Percentiles rank a stretch among this genome's conserved stretches.
Evolutionary conservation across 1,140 invertebrate species (phyloP).

Genomic region (Papilio helenus): DNA sequence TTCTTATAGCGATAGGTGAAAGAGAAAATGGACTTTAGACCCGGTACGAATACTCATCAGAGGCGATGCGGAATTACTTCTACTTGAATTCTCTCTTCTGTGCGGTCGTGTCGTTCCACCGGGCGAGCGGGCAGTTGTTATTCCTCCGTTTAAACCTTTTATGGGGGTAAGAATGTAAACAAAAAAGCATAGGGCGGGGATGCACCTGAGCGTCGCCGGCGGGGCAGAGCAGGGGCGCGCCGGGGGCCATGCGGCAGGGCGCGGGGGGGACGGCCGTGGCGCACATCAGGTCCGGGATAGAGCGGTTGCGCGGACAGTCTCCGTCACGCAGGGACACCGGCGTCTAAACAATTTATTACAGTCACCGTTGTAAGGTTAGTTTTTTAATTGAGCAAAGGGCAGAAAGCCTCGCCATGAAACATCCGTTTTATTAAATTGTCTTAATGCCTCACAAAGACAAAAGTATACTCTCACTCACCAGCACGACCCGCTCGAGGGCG

Average conservation of each 20-base stretch:
- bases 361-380: not conserved
- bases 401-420: too few relatives aligned
- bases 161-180: not conserved
- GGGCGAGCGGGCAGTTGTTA: too few relatives aligned
- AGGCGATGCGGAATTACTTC: too few relatives aligned
- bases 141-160: too few relatives aligned
- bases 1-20: too few relatives aligned
- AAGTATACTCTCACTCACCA: not conserved
- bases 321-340: conserved; percentile 2
- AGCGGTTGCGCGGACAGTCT: not conserved
- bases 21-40: too few relatives aligned
- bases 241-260: not conserved
- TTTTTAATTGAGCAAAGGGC: not conserved
- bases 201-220: conserved; percentile 1
- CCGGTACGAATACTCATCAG: too few relatives aligned
- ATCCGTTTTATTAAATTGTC: too few relatives aligned
- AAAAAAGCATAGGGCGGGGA: not conserved
- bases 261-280: not conserved
- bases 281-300: not conserved
- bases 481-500: not conserved
- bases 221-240: conserved; percentile 27
- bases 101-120: too few relatives aligned
- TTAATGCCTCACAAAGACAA: too few relatives aligned
- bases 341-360: not conserved
- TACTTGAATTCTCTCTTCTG: too few relatives aligned